Evolutionary conservation across 2,888 invertebrate genomes (phyloP), one percentile per base, ranked within the genome.

Genomic region (Callyntrura guangdongensis): DNA sequence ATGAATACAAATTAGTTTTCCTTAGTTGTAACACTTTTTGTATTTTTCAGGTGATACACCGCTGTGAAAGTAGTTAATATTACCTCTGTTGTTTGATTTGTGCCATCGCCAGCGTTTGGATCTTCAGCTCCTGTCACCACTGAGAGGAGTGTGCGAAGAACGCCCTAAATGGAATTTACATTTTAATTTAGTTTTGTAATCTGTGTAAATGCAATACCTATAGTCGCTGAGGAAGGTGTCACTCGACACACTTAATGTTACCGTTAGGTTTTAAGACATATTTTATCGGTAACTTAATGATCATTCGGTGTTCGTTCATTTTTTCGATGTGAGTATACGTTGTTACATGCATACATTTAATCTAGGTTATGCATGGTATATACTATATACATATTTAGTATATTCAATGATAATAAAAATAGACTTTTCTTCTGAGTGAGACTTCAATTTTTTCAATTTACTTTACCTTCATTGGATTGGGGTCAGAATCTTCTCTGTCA

Each of bases 81-180:
- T 97, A 98, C 98, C 98, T 98, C 98, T 96, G 98, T 97, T 95
- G 98, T 98, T 96, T 98, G 98, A 96, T 98, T 98, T 96, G 98
- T 97, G 96, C 97, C 97, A 96, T 98, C 97, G 95, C 98, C 97
- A 96, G 98, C 98, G 95, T 97, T 97, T 95, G 98, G 98, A 96
- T 98, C 97, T 96, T 97, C 97, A 95, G 97, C 97, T 96, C 98
- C 98, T 96, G 98, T 97, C 96, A 98, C 96, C 95, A 97, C 97
- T 95, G 98, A 97, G 96, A 98, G 97, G 95, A 98, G 97, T 96
- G 97, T 98, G 95, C 98, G 97, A 97, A 98, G 97, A 96, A 98
- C 97, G 96, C 97, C 97, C 98, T 98, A 96, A 82, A 53, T 53
- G 74, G 17, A 14, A 14, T 64, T 27, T 27, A 64, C 11, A 53